Evolutionary conservation across 2,113 vertebrate species (phyloP).

Genomic region (Oriolus oriolus): DNA sequence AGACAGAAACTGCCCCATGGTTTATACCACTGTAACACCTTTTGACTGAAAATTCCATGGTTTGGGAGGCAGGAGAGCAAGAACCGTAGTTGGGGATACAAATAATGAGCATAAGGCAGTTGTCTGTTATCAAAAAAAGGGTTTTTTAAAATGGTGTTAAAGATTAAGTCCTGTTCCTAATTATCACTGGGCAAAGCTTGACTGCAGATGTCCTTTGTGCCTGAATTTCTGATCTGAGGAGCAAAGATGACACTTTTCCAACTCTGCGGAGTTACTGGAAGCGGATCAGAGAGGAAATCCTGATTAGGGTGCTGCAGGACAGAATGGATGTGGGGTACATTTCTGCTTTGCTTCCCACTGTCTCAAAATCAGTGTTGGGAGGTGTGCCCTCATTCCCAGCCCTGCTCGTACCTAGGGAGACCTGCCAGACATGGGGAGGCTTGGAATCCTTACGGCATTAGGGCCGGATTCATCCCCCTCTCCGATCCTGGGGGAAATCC

Average conservation of each 20-base stretch:
- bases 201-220: not conserved
- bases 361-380: not conserved
- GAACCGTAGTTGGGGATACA: not conserved
- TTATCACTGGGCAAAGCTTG: not conserved
- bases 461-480: not conserved
- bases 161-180: not conserved
- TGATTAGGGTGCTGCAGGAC: not conserved
- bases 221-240: not conserved
- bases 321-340: fast-evolving
- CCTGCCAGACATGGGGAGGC: fast-evolving
- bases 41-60: not conserved
- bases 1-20: not conserved
- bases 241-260: not conserved
- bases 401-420: fast-evolving
- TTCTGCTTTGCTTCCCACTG: not conserved
- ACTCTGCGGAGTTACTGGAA: fast-evolving
- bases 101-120: not conserved
- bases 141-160: not conserved
- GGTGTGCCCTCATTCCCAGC: not conserved
- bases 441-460: not conserved
- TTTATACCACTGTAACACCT: not conserved
- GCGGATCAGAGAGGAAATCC: fast-evolving
- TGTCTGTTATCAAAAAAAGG: not conserved
- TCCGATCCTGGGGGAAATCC: not conserved
- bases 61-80: not conserved